A percentile compares a stretch with the other conserved stretches of the same genome.
These are phyloP conservation scores for Astreopora myriophthalma DNA, from an alignment of 64 coral and sea anemone genomes.

Conservation along the genomic window DNA sequence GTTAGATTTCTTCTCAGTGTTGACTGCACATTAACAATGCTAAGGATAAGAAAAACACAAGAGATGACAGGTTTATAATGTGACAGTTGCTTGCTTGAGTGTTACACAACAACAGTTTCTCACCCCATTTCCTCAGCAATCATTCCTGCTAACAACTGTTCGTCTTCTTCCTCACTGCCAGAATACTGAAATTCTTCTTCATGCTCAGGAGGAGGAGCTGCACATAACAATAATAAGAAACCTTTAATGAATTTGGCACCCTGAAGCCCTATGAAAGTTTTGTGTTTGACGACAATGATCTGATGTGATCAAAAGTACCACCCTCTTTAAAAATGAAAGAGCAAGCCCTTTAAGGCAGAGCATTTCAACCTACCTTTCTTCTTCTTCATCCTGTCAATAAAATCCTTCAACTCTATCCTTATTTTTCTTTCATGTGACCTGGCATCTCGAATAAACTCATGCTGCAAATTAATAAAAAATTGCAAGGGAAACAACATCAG, in stretches of 20 bases:
- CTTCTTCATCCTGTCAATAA: conserved; percentile 99
- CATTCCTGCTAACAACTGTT: conserved; percentile 86
- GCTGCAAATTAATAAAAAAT: conserved; percentile 58
- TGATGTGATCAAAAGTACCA: neutral
- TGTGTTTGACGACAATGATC: too few species aligned
- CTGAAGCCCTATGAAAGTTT: too few species aligned
- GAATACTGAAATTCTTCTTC: conserved; percentile 97
- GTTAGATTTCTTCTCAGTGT: conserved; percentile 95
- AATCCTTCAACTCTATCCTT: conserved; percentile 98
- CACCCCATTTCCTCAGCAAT: conserved; percentile 99
- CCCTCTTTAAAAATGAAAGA: neutral
- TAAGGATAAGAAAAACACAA: neutral
- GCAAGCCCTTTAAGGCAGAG: too few species aligned
- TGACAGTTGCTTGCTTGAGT: neutral
- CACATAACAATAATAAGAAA: neutral
- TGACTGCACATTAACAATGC: conserved; percentile 80
- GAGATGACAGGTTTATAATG: neutral
- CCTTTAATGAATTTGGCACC: too few species aligned
- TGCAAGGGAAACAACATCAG: neutral
- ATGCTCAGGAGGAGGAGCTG: conserved; percentile 70
- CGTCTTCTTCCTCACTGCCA: conserved; percentile 98
- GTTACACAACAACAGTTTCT: neutral
- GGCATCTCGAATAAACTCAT: conserved; percentile 96
- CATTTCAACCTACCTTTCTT: conserved; percentile 74
- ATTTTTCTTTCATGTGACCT: conserved; percentile 97